Percentiles rank a stretch among this genome's conserved stretches.
Conservation (phyloP, 2,888 invertebrate species). For the Philhelius pedissequus region DNA sequence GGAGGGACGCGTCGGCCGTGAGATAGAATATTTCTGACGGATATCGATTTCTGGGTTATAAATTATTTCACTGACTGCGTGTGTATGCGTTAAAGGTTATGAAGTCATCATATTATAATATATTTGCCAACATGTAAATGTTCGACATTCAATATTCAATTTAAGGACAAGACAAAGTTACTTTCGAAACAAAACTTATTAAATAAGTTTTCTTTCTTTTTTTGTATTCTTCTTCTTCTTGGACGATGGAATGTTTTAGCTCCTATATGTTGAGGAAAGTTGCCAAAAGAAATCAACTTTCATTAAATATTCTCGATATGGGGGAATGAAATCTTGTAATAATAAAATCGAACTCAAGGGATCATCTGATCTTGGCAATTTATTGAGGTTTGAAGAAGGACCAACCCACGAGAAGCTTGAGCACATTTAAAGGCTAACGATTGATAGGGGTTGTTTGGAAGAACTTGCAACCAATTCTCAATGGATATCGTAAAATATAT, state of each 20-base stretch:
- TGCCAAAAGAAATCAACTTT: conserved; percentile 35
- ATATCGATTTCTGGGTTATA: conserved; percentile 13
- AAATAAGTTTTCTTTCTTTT: background rate
- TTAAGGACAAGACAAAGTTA: background rate
- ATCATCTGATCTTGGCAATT: background rate
- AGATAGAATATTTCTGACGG: background rate
- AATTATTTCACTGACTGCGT: background rate
- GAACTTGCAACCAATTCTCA: too few species aligned
- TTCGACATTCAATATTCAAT: conserved; percentile 43
- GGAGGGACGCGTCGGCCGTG: too few species aligned
- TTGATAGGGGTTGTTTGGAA: background rate
- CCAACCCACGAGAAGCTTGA: background rate
- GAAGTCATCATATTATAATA: background rate
- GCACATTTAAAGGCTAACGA: background rate
- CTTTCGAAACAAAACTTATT: conserved; percentile 1
- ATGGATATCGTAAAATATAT: too few species aligned
- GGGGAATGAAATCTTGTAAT: background rate
- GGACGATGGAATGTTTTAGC: background rate
- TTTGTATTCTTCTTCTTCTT: background rate
- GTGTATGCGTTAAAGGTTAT: background rate
- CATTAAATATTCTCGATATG: conserved; percentile 9
- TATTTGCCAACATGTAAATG: background rate
- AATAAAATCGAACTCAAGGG: background rate
- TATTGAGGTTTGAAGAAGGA: background rate
- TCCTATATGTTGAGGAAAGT: background rate